Conservation (phyloP, 2,797 vertebrate species). For the Momotus momota region DNA sequence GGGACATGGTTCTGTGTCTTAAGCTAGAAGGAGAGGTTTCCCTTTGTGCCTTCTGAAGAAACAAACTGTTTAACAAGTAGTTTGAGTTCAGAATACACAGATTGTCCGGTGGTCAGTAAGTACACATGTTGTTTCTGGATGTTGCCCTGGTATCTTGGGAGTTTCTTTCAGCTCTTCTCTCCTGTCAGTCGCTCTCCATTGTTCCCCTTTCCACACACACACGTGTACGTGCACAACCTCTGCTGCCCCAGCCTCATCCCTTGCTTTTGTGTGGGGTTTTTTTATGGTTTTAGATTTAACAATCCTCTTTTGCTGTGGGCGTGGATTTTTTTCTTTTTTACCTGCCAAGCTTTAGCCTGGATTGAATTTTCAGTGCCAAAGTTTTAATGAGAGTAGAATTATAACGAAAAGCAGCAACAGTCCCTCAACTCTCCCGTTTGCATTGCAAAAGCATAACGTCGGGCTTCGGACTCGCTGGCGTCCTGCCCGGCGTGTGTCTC, state of each 20-base stretch:
- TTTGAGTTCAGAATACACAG: not conserved
- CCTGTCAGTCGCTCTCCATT: not conserved
- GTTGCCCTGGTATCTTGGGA: not conserved
- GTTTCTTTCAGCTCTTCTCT: not conserved
- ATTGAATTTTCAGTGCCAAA: not conserved
- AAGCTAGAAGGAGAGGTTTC: not conserved
- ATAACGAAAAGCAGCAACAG: not conserved
- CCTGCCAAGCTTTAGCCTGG: not conserved
- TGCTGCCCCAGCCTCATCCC: not conserved
- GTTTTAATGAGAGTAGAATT: conserved; percentile 12
- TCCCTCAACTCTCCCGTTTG: not conserved
- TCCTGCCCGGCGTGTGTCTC: not conserved
- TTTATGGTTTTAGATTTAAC: not conserved
- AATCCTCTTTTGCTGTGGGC: not conserved
- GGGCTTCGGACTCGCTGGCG: not conserved
- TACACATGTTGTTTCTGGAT: not conserved
- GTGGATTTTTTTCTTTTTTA: not conserved
- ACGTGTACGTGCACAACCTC: rapidly evolving
- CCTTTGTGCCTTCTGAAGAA: not conserved
- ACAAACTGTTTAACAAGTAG: not conserved
- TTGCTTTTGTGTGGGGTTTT: not conserved
- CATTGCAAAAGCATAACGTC: not conserved
- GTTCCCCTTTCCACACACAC: rapidly evolving
- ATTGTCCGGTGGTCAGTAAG: not conserved
- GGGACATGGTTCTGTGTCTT: not conserved